Evolutionary conservation across 1,140 invertebrate species (phyloP), one percentile per base, ranked within the genome.

Genomic region (Dysdera silvatica): DNA sequence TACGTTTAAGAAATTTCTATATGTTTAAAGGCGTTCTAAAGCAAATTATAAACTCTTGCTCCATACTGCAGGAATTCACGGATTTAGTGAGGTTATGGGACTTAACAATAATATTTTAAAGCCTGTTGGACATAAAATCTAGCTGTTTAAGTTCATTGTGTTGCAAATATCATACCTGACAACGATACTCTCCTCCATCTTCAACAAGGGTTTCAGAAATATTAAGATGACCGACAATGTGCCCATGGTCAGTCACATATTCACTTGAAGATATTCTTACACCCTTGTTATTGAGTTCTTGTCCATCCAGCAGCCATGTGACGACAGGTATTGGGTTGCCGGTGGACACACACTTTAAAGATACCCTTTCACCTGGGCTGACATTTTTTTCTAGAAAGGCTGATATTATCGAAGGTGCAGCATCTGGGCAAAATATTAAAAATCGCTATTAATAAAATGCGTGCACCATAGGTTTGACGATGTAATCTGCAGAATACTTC

Each of bases 321-420:
- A 98, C 91, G 78, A 91, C 88, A 48, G 95, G 95, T 14, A 89
- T 88, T 6, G 95, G 95, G 75, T 95, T 96, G 51, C 91, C 91
- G 8, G 87, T 85, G 1, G 88, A 87, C 7, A 83, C 80, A 76
- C 88, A 91, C 48, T 56, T 55, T 16, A 73, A 35, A 3, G 62
- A 48, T 0, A 63, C 65, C 29, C 45, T 29, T 12, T 68, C 87
- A 43, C 91, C 90, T 0, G 90, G 89, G 68, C 91, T 86, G 58
- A 92, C 82, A 49, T 88, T 92, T 75, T 91, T 86, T 71, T 91
- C 88, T 18, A 61, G 37, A 51, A 73, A 73, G 3, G 65, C 59
- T 41, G 68, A 61, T 18, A 70, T 45, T 24, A 72, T 51, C n/a
- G 61, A 57, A n/a, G 71, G 71, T 14, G 71, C 54, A n/a, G 68